Conservation (phyloP, 30 jellyfish, hydroid and myxozoan genomes). For the Haliclystus octoradiatus region DNA sequence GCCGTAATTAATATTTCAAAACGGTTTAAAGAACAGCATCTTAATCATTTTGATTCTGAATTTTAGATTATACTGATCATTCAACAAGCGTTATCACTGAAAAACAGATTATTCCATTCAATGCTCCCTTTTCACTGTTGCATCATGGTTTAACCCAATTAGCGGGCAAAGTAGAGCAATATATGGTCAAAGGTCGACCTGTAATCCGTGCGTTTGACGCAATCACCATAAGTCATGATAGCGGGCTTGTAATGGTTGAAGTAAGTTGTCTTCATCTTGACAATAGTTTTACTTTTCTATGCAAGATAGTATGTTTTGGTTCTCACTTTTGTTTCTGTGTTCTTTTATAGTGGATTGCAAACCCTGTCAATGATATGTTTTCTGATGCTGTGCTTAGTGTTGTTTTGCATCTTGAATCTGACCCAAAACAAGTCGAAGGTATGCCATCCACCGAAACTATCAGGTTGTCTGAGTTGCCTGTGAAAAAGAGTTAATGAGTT, state of each 20-base stretch:
- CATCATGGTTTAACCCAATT: conserved; percentile 47
- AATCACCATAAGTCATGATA: conserved; percentile 62
- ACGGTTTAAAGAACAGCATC: no score
- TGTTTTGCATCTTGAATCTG: conserved; percentile 72
- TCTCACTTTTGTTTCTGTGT: neutral
- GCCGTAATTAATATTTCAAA: no score
- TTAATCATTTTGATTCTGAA: neutral
- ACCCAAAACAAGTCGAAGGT: conserved; percentile 72
- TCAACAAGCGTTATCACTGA: conserved; percentile 80
- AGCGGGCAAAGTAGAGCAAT: conserved; percentile 81
- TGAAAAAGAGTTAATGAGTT: no score
- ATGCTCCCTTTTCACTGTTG: conserved; percentile 59
- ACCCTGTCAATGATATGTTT: conserved; percentile 82
- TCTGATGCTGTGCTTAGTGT: conserved; percentile 86
- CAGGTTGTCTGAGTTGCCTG: no score
- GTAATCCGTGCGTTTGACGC: conserved; percentile 61
- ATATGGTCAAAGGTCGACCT: conserved; percentile 59
- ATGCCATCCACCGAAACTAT: no score
- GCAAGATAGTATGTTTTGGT: neutral
- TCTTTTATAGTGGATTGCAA: conserved; percentile 61
- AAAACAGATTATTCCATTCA: conserved; percentile 68
- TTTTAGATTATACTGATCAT: conserved; percentile 60
- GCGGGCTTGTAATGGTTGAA: conserved; percentile 60
- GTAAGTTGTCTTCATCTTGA: conserved; percentile 16
- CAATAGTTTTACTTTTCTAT: no score